Base-by-base conservation (phyloP, 2,113 vertebrate genomes). In the Trematomus loennbergii region DNA sequence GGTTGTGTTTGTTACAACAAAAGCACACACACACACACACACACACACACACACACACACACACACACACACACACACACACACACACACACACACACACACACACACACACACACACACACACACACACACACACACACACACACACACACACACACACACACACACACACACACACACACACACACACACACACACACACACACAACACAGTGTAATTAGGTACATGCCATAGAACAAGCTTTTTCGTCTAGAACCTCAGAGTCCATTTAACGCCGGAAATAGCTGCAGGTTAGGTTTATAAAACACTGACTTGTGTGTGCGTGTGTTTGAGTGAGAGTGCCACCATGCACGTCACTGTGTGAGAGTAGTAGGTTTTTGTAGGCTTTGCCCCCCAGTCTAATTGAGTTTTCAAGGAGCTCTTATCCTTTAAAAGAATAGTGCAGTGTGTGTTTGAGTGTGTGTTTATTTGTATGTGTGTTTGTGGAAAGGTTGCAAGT, bases 351-450 rank as follows among this genome's bases (percentile, higher is more conserved):
- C 17, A 53, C 46, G n/a, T 64, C 40, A 72, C 62, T 54, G 40
- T 83, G 52, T 74, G 57, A 73, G 72, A 78, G 67, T 69, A 55
- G 74, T 68, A 22, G 54, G 48, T 77, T 87, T 85, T 75, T 85
- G 72, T 84, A 69, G 65, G 67, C 59, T 92, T 81, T 82, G 87
- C 89, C 89, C 89, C 78, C 78, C 17, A 88, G 91, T 89, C 87
- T 92, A 93, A 91, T 89, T 87, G 91, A 85, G 87, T 91, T 92
- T 93, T 91, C 81, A 90, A 91, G 90, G 88, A 91, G 88, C 86
- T 79, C 72, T 80, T 91, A 89, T 91, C 82, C 81, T 92, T 89
- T 88, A 81, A 87, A 71, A 88, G 84, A 87, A 81, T 40, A 58
- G 55, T 79, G 60, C n/a, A 11, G 67, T 70, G 66, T 67, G 55